Evolutionary conservation across 2,113 vertebrate species (phyloP).

Genomic region (Elaphurus davidianus): DNA sequence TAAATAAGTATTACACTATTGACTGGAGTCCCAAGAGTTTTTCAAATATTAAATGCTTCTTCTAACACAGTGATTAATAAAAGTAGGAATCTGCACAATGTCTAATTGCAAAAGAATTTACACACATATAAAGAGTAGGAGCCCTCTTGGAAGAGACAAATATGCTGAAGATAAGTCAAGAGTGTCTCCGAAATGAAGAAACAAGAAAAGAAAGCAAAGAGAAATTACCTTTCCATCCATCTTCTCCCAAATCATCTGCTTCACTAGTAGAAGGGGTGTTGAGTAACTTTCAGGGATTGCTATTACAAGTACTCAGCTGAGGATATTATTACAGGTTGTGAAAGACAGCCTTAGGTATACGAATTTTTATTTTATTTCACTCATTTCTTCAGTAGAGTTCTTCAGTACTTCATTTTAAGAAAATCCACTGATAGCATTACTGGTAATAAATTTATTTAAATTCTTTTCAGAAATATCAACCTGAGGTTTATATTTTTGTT

Average conservation of each 20-base stretch:
- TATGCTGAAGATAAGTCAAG: background rate
- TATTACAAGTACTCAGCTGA: background rate
- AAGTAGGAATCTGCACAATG: background rate
- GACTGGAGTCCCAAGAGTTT: background rate
- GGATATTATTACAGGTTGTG: background rate
- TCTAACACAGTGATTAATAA: background rate
- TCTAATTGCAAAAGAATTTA: background rate
- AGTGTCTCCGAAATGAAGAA: background rate
- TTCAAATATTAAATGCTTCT: background rate
- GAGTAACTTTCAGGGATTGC: background rate
- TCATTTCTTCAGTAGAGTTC: background rate
- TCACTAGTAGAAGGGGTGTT: background rate
- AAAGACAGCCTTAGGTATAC: background rate
- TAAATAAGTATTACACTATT: background rate
- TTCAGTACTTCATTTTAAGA: background rate
- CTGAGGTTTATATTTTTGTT: background rate
- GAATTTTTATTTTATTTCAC: background rate
- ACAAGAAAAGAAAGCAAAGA: background rate
- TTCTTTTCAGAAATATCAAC: background rate
- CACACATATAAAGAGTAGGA: background rate
- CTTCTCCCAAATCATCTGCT: background rate
- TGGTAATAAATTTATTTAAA: background rate
- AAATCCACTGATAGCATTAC: background rate
- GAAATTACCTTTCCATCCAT: background rate
- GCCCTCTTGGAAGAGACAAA: background rate